Conservation (phyloP, 2,888 invertebrate genomes). For the Dasysyrphus albostriatus region DNA sequence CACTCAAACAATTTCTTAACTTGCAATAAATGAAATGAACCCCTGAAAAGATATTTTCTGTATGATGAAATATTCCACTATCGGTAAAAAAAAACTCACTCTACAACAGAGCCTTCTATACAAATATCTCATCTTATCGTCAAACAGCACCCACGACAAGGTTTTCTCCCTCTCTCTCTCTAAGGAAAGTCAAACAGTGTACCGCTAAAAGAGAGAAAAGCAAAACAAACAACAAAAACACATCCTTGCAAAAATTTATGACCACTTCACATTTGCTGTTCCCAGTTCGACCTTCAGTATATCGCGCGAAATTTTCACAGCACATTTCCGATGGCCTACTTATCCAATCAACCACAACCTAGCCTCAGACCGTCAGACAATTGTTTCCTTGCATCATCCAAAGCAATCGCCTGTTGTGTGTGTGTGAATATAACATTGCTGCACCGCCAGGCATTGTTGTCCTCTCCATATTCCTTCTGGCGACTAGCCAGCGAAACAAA, state of each 20-base stretch:
- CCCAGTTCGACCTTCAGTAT: slow-evolving; percentile 49
- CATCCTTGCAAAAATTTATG: slow-evolving; percentile 24
- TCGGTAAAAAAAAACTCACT: background rate
- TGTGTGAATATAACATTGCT: background rate
- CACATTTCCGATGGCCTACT: slow-evolving; percentile 74
- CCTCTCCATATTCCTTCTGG: slow-evolving; percentile 60
- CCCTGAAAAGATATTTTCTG: too few relatives aligned
- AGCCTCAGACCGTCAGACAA: slow-evolving; percentile 66
- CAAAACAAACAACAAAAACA: background rate
- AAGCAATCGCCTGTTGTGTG: slow-evolving; percentile 25
- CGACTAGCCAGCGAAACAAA: slow-evolving; percentile 70
- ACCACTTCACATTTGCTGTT: slow-evolving; percentile 24
- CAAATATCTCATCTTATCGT: slow-evolving; percentile 3
- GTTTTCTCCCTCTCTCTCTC: background rate
- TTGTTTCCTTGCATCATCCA: slow-evolving; percentile 71
- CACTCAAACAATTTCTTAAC: too few relatives aligned
- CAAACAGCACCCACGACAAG: background rate
- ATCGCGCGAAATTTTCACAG: slow-evolving; percentile 55
- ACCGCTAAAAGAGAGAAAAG: background rate
- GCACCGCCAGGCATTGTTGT: slow-evolving; percentile 52
- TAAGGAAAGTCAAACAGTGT: slow-evolving; percentile 2
- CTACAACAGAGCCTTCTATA: background rate
- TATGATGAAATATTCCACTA: background rate
- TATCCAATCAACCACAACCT: slow-evolving; percentile 71
- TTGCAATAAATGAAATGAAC: too few relatives aligned